These are phyloP conservation scores for Pipistrellus kuhlii DNA, from an alignment of 2,797 vertebrate genomes.

Conservation along the genomic window DNA sequence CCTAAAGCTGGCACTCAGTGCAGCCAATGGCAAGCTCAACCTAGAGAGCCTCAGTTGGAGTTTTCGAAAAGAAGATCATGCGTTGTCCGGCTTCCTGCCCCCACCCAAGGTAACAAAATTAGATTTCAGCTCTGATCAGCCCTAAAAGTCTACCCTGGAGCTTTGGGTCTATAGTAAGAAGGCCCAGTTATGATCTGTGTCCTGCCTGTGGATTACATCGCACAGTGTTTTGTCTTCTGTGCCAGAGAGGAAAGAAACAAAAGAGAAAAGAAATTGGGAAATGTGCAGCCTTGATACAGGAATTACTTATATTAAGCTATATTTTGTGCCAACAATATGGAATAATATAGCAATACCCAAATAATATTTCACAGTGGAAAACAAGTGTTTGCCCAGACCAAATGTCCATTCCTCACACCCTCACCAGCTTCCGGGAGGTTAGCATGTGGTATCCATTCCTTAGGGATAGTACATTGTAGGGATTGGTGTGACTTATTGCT, in stretches of 20 bases:
- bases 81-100: conserved; percentile 63
- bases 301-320: neutral
- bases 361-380: conserved; percentile 63
- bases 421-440: neutral
- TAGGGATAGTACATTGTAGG: neutral
- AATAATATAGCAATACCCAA: conserved; percentile 18
- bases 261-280: neutral
- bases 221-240: neutral
- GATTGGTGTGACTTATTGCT: conserved; percentile 44
- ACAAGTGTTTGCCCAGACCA: conserved; percentile 37
- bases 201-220: neutral
- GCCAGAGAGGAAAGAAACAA: neutral
- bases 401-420: conserved; percentile 27
- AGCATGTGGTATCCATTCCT: conserved; percentile 8
- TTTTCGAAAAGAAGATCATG: conserved; percentile 72
- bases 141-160: neutral
- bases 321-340: conserved; percentile 53
- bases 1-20: conserved; percentile 72
- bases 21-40: conserved; percentile 58
- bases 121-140: neutral
- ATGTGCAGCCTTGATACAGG: neutral
- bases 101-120: conserved; percentile 70
- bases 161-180: neutral
- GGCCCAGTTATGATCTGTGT: neutral
- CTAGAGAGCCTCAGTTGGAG: conserved; percentile 63